Percentiles rank a stretch among this genome's conserved stretches.
Conservation (phyloP, 2,113 vertebrate genomes). For the Ictidomys tridecemlineatus region DNA sequence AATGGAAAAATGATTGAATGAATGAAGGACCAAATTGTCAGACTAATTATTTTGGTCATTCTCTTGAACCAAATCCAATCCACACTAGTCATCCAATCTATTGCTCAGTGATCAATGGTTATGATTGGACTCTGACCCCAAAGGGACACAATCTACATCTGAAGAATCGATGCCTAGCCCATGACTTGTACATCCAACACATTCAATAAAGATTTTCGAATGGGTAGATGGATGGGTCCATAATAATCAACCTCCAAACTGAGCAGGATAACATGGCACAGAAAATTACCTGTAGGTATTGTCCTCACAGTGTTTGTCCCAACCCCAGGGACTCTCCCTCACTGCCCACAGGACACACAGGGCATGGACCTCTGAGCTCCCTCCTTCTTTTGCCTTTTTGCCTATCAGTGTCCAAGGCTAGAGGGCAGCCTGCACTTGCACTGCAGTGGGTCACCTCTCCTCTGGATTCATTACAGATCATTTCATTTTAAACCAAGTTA, state of each 20-base stretch:
- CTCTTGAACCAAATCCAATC: not conserved
- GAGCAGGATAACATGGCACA: constrained; percentile 54
- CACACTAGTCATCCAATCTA: not conserved
- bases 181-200: not conserved
- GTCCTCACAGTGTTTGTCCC: not conserved
- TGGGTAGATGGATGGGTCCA: not conserved
- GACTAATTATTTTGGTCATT: not conserved
- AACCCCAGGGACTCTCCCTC: fast-evolving
- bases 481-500: constrained; percentile 85
- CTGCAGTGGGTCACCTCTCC: constrained; percentile 73
- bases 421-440: constrained; percentile 79
- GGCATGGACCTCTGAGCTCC: constrained; percentile 4
- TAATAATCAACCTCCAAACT: not conserved
- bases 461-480: constrained; percentile 78
- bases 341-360: not conserved
- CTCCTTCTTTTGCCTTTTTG: constrained; percentile 75
- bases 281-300: not conserved
- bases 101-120: not conserved
- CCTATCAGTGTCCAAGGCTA: constrained; percentile 78
- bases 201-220: not conserved
- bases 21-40: not conserved
- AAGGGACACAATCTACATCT: not conserved
- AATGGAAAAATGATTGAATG: constrained; percentile 5
- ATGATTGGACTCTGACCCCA: not conserved
- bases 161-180: not conserved